Base-by-base conservation (phyloP, 2,113 vertebrate species). In the Lophura nycthemera region DNA sequence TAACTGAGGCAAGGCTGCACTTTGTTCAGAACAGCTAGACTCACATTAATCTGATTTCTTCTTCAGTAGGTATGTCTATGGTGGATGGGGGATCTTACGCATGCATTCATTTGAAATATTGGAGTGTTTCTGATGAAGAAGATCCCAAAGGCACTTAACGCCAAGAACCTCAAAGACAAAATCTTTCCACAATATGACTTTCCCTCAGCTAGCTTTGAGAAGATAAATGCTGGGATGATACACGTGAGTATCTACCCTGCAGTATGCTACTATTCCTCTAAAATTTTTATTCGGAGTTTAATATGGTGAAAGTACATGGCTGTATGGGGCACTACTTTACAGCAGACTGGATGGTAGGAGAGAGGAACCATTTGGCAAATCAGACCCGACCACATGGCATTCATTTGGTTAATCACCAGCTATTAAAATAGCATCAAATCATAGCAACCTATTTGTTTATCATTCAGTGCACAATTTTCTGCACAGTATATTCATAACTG, bases 111-210 rank as follows among this genome's bases (percentile, higher is more conserved):
- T 84, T 90, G 61, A 97, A 97, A n/a, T 87, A 97, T 36, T 87
- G 98, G 27, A 70, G 59, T 70, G 97, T 97, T 64, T 93, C 88
- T 19, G 97, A 98, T 75, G 88, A 95, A 22, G 97, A 98, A 15
- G 36, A n/a, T 54, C 52, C 52, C 15, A 1, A 54, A 54, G 52
- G 52, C 52, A 54, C 15, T 30, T 54, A 54, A 86, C 47, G 63
- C 91, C 3, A 96, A 98, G 38, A 93, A 97, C n/a, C 94, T 98
- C 98, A 92, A 97, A 98, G 76, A 93, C 86, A 43, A 95, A 73
- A 4, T 96, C 47, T 98, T 98, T 88, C 92, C 98, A 87, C 97
- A 98, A 93, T 98, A 98, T 94, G 96, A 87, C n/a, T 95, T 98
- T 94, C 97, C 95, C 1, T 81, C 95, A 11, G 95, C 96, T 3